These are phyloP conservation scores for Andrena dorsata DNA, from an alignment of 2,888 invertebrate species.

Conservation along the genomic window DNA sequence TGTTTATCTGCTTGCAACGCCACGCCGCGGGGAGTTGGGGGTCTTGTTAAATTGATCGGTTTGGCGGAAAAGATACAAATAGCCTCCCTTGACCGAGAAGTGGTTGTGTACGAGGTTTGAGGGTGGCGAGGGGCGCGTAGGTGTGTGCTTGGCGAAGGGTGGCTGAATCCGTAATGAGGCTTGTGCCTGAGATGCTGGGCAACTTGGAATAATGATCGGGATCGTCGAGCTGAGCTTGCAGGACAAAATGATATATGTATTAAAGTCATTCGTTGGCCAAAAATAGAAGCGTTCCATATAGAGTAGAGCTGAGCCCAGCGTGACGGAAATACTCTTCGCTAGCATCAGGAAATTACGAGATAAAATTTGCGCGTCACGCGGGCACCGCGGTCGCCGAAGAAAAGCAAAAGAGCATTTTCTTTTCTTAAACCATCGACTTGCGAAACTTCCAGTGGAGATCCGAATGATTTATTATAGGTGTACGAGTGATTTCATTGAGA, in stretches of 20 bases:
- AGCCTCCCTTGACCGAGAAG: not conserved
- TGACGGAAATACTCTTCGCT: not conserved
- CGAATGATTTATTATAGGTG: too few species aligned
- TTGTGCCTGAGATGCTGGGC: constrained; percentile 13
- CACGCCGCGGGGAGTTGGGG: not conserved
- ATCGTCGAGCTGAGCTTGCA: constrained; percentile 38
- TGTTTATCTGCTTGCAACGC: constrained; percentile 12
- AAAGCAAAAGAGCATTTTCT: too few species aligned
- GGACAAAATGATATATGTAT: constrained; percentile 31
- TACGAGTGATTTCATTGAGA: too few species aligned
- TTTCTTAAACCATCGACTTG: too few species aligned
- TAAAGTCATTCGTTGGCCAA: constrained; percentile 31
- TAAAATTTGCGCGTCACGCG: not conserved
- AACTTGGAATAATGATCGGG: not conserved
- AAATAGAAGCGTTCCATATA: constrained; percentile 37
- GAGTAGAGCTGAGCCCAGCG: not conserved
- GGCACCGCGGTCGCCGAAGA: too few species aligned
- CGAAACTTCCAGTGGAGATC: too few species aligned
- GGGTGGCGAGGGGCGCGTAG: not conserved
- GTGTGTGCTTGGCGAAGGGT: constrained; percentile 1
- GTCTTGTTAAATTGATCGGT: not conserved
- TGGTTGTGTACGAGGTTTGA: not conserved
- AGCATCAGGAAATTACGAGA: not conserved
- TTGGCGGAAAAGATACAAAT: not conserved
- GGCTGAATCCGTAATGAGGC: constrained; percentile 25